phyloP scores from a whole-genome alignment of 2,888 invertebrate species.

The Stenodema calcarata region DNA sequence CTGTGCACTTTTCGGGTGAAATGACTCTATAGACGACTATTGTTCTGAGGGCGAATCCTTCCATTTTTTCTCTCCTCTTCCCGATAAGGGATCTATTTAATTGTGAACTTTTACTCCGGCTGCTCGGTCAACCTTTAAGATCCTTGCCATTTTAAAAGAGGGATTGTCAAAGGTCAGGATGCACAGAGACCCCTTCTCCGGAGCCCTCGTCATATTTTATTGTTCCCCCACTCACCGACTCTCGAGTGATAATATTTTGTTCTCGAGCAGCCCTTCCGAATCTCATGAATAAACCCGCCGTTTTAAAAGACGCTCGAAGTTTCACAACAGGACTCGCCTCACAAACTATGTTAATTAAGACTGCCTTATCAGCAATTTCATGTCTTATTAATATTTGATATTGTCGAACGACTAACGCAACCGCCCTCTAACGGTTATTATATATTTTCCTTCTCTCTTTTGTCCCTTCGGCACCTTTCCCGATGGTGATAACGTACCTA shows the following conservation, averaged over 20 bases:
- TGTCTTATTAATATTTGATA: conserved; percentile 1
- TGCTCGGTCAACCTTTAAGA: conserved; percentile 11
- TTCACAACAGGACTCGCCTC: background rate
- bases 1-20: conserved; percentile 18
- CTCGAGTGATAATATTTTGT: conserved; percentile 3
- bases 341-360: background rate
- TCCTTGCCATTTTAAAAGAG: background rate
- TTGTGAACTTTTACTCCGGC: background rate
- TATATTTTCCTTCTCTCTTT: background rate
- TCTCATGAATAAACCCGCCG: background rate
- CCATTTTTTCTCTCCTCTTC: background rate
- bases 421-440: background rate
- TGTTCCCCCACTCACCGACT: background rate
- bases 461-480: background rate
- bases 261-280: background rate
- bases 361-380: background rate
- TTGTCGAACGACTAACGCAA: background rate
- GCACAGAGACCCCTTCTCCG: background rate
- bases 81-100: conserved; percentile 25
- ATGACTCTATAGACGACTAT: background rate
- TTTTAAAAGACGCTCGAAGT: background rate
- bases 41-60: background rate
- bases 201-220: background rate
- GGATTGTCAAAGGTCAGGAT: background rate
- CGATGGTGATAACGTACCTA: background rate